Base-by-base conservation (phyloP, 2,888 invertebrate genomes). In the Zygogramma bicolorata region DNA sequence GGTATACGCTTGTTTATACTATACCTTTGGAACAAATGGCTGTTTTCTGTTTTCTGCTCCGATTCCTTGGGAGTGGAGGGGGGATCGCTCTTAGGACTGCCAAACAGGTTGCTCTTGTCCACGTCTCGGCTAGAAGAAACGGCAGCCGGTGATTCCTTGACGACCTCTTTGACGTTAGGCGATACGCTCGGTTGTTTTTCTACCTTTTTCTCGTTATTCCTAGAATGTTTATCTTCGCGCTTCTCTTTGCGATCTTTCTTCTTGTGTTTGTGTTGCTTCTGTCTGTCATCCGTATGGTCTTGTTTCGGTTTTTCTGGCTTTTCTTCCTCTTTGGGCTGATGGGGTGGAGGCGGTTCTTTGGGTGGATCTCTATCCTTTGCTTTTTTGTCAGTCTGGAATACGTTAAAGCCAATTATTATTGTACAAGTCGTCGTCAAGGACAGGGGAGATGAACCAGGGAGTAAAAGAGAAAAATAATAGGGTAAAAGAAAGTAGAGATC, bases 161-260 rank as follows among this genome's bases (percentile, higher is more conserved):
- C 53, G 2, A 34, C 25, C 29, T 77, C 75, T 18, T 66, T 75
- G 10, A 29, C n/a, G 4, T n/a, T 15, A 0, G 61, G 34, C 5
- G 62, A 65, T 10, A 70, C 42, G 58, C 25, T 66, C 13, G 75
- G 53, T 10, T 49, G 70, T 68, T 78, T 77, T 15, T 81, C 80
- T 13, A 68, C 38, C 10, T 38, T 59, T 69, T 70, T 77, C 68
- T 81, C 81, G 15, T 81, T 80, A 31, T 62, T 76, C 75, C 80
- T 84, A 67, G 81, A 81, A 78, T 89, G 88, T 88, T 85, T 89
- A 77, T 91, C 90, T 84, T 91, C 90, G 81, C 90, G 90, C 75
- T 90, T 90, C 75, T 91, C 90, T 76, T 85, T 87, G 13, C 73
- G 57, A 6, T 90, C 89, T 74, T 88, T 88, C 77, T 90, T 89